Base-by-base conservation (phyloP, 2,797 vertebrate species). In the Gymnothorax javanicus region DNA sequence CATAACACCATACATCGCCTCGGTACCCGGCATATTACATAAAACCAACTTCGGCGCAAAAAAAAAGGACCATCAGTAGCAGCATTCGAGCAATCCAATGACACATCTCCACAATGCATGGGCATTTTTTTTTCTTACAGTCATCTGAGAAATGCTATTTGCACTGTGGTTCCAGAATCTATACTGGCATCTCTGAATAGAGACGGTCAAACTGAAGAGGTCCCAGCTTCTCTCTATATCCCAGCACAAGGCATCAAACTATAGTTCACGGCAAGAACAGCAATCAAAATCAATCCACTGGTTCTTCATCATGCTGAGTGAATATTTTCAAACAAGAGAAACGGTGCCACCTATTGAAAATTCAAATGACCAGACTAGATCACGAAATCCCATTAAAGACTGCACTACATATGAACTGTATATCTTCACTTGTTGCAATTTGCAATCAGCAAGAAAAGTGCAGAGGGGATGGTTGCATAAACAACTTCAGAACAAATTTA, bases 321-420 rank as follows among this genome's bases (percentile, higher is more conserved):
- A 50, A 79, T 79, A 11, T 17, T 64, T 83, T 67, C 50, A 75
- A 62, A 83, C n/a, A 73, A 56, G 69, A 69, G 50, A 73, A 64
- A 84, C 25, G 73, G 79, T n/a, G 69, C 84, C 87, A 84, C 81
- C 79, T 86, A 56, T 86, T 62, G 85, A 4, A 77, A 64, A 58
- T 75, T 27, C 8, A 71, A 11, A 43, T 81, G 86, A 64, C 13
- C 54, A 83, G 33, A 43, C 33, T 43, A 43, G 33, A 43, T 43
- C 1, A 43, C 33, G 33, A 43, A 59, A 67, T 56, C 20, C 20
- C 17, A 81, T 81, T 7, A 54, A n/a, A 1, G 9, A 20, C 8
- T 20, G 7, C 17, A 4, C 13, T 50, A 3, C 43, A 77, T 17
- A 64, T 20, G 20, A 7, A 9, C 23, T 8, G 25, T 77, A 77